phyloP scores from a whole-genome alignment of 2,113 vertebrate genomes.

The Pangasianodon hypophthalmus region DNA sequence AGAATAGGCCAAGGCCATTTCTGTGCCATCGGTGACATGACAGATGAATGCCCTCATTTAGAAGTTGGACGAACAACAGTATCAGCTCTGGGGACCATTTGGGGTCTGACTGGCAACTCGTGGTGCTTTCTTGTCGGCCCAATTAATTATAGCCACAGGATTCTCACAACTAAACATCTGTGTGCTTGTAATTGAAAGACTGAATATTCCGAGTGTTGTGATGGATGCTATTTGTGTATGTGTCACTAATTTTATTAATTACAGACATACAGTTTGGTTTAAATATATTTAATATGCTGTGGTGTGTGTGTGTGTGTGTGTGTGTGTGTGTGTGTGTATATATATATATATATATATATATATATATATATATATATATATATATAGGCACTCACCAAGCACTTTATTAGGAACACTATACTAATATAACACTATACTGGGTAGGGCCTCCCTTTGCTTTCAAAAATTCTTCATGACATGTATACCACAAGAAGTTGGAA shows the following conservation, averaged over 20 bases:
- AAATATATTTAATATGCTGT: no score
- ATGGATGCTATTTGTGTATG: not conserved
- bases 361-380: no score
- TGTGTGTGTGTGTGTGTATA: no score
- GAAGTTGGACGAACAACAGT: constrained; percentile 44
- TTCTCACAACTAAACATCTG: constrained; percentile 48
- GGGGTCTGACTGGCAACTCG: constrained; percentile 46
- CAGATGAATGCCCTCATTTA: constrained; percentile 53
- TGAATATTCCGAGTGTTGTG: constrained; percentile 21
- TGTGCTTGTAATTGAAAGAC: constrained; percentile 36
- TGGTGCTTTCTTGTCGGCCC: constrained; percentile 37
- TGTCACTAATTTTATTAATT: not conserved
- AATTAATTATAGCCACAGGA: constrained; percentile 48
- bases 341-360: no score
- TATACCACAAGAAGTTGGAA: no score
- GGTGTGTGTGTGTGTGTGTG: no score
- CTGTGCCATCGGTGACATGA: constrained; percentile 46
- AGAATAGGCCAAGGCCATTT: constrained; percentile 21
- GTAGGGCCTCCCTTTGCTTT: no score
- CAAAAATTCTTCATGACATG: no score
- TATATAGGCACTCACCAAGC: no score
- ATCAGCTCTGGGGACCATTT: constrained; percentile 45
- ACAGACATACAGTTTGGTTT: not conserved
- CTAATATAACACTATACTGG: no score
- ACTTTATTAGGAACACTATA: no score